Evolutionary conservation across 2,888 invertebrate species (phyloP), one percentile per base, ranked within the genome.

Genomic region (Apantesis nais): DNA sequence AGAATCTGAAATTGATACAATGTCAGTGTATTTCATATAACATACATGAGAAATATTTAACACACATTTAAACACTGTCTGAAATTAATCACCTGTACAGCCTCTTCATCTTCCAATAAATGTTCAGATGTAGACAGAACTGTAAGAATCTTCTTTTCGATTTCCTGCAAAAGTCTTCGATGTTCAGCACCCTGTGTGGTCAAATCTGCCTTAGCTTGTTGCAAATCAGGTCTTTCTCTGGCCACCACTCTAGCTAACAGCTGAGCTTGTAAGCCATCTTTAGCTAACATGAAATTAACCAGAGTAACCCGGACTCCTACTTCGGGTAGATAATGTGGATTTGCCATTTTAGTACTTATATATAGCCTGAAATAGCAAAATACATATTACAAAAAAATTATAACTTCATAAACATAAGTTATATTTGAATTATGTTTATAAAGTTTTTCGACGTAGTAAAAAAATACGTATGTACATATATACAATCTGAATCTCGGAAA

Each of bases 271-370:
- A 99, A 93, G 1, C 99, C 99, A 69, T 97, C 97, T 61, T 96
- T 96, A 8, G 99, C 99, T 81, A 99, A 97, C 97, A 98, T 98
- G 87, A 99, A 99, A 93, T 99, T 99, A 4, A 99, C 96, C 34
- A 99, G 89, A 0, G 98, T 98, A 11, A 98, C 97, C 89, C 99
- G 98, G 0, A 98, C 98, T 0, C 99, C 98, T 11, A 99, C 97
- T 93, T 99, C 99, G 0, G 99, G 99, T 69, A 99, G 90, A 88
- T 99, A 99, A 91, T 99, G 99, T 0, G 99, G 99, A 93, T 99
- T 99, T 34, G 98, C 96, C 63, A 99, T 92, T 88, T 99, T 99
- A 3, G 99, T 99, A 29, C 99, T 99, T 80, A 99, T 98, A 88
- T 98, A 99, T 75, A 99, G 96, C 83, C 98, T 97, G 82, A 31